phyloP scores from a whole-genome alignment of 2,888 invertebrate species.

The Stenotaenia linearis region DNA sequence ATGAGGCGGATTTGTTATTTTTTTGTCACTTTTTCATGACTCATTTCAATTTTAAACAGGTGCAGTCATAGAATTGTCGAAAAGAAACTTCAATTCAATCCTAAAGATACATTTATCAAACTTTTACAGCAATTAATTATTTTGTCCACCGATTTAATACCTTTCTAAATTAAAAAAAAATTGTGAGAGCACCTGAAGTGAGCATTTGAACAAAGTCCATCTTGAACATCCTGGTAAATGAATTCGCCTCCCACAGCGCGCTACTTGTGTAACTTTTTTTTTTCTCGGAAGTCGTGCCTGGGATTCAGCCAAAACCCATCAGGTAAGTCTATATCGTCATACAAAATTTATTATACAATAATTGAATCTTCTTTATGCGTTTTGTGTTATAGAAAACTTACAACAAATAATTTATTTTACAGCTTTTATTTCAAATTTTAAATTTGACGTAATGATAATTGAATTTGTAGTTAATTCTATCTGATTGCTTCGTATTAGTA shows the following conservation, averaged over 20 bases:
- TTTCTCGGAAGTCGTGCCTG: neutral
- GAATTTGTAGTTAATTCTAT: neutral
- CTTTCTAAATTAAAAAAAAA: neutral
- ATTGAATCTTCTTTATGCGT: constrained; percentile 5
- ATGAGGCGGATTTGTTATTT: neutral
- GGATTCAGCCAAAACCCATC: neutral
- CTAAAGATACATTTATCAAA: neutral
- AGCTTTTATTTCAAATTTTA: neutral
- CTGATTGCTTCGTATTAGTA: neutral
- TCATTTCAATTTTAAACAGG: neutral
- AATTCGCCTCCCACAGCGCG: neutral
- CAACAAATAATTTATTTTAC: neutral
- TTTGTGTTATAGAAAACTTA: neutral
- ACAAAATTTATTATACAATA: constrained; percentile 6
- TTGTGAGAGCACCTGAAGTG: neutral
- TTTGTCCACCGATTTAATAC: neutral
- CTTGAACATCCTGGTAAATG: neutral
- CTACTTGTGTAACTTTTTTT: neutral
- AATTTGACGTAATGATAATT: constrained; percentile 6
- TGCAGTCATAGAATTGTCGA: neutral
- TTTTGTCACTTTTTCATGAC: neutral
- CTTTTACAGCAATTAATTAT: constrained; percentile 10
- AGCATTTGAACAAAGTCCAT: neutral
- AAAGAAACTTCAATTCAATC: neutral
- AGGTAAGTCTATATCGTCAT: neutral